Evolutionary conservation across 2,888 invertebrate genomes (phyloP), one percentile per base, ranked within the genome.

Genomic region (Stenoptilia bipunctidactyla): DNA sequence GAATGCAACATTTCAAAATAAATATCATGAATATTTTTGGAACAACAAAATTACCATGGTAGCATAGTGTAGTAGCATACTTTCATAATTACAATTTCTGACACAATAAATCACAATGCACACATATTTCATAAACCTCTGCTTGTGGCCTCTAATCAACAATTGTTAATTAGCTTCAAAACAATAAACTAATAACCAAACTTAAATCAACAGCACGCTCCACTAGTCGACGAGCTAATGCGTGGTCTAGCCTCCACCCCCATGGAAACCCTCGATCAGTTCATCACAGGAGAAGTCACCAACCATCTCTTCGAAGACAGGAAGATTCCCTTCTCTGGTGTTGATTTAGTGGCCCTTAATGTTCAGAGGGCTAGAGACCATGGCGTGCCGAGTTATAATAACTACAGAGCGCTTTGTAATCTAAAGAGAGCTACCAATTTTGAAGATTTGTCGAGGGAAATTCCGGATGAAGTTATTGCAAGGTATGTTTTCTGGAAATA

Each of bases 301-400:
- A 96, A 97, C 73, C 97, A 97, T 72, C 80, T 97, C 40, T 97
- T 97, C 66, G 97, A 97, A 69, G 93, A 96, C 60, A 87, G 91
- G 12, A 90, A 90, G 47, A 91, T 93, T 48, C 95, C 96, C 0
- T 96, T 96, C 74, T 96, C 96, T 0, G 97, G 97, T 6, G 85
- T 97, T 43, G 97, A 97, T 75, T 83, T 97, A 39, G 89, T 96
- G n/a, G 92, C 97, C 0, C 80, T 97, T 13, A 97, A 97, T 59
- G 86, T 97, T 39, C 96, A 96, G 63, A 86, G 95, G 75, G 92
- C 88, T 1, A 88, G 96, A 56, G 96, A 96, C 66, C 96, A 96
- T 52, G 96, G 95, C 0, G 76, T 96, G 27, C 92, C 92, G 0
- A 90, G 93, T 0, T 96, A 96, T 66, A 96, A 96, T 63, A 92